These are phyloP conservation scores for Andrena flavipes DNA, from an alignment of 2,888 invertebrate species.

Conservation along the genomic window DNA sequence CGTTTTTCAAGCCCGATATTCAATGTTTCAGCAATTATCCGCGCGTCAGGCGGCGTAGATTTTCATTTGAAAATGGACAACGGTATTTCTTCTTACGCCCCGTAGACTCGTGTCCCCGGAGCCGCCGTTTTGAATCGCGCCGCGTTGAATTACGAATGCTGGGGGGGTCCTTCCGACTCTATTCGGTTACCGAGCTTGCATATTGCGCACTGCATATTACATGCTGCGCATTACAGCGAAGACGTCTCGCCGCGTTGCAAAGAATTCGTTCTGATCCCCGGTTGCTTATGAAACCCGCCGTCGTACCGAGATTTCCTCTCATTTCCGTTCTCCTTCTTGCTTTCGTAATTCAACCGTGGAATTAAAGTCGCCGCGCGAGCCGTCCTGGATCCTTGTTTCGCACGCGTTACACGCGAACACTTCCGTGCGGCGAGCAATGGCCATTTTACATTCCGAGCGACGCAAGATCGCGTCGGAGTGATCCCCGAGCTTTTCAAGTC, in stretches of 20 bases:
- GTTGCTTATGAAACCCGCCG: conserved; percentile 51
- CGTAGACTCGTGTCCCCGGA: conserved; percentile 10
- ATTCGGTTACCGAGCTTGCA: conserved; percentile 46
- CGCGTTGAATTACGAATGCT: conserved; percentile 48
- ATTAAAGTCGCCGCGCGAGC: conserved; percentile 35
- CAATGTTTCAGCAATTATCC: too few relatives aligned
- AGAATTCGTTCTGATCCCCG: conserved; percentile 50
- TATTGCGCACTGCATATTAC: conserved; percentile 56
- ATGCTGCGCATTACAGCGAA: conserved; percentile 43
- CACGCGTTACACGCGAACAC: conserved; percentile 9
- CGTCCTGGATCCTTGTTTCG: background rate
- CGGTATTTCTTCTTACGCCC: conserved; percentile 6
- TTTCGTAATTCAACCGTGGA: conserved; percentile 41
- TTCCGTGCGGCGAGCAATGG: background rate
- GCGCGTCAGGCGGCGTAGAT: background rate
- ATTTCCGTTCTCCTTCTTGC: conserved; percentile 35
- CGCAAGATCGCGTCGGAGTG: background rate
- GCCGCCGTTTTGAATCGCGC: conserved; percentile 44
- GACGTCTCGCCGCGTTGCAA: conserved; percentile 37
- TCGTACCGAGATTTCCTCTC: conserved; percentile 35
- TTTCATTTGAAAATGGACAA: background rate
- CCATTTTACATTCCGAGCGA: conserved; percentile 1
- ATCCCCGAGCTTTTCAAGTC: background rate
- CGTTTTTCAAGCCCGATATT: too few relatives aligned
- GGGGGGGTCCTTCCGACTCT: conserved; percentile 30